Base-by-base conservation (phyloP, 2,888 invertebrate genomes). In the Danaus chrysippus region DNA sequence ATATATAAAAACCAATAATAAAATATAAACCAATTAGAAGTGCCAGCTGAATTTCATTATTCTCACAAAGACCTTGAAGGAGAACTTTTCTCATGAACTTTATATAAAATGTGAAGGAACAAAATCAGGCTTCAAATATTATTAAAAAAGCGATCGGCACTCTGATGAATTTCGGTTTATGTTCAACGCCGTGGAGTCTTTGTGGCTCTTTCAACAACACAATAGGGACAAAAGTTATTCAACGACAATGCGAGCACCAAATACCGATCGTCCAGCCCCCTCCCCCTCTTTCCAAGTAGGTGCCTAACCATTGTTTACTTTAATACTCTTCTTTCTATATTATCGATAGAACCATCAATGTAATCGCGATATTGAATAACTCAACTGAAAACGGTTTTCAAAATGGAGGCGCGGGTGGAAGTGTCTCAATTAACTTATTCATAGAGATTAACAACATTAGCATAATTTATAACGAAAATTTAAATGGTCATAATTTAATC, bases 211-310 rank as follows among this genome's bases (percentile, higher is more conserved):
- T 86, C 86, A 84, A 83, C 84, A 72, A 86, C 87, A 91, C 90
- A 91, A 91, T 91, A 87, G 91, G 91, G 88, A 91, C 91, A 91
- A 91, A 91, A 91, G 91, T 91, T 91, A 90, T 89, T 88, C 89
- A 85, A 86, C 89, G 87, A 91, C 91, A 91, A 90, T 91, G 87
- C 90, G 88, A 87, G 85, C 88, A 87, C 91, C 90, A 88, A 91
- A 91, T 91, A 91, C 91, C 91, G 90, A 91, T 90, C 91, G 88
- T 81, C 84, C 76, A 73, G 69, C 76, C 83, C 82, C 82, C 79
- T 75, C 72, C 73, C 78, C 76, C 78, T 79, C 71, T 58, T 78
- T 71, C 72, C 75, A 73, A 71, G 78, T 75, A 78, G 77, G 78
- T 78, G 79, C 81, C 83, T 83, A 83, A 81, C 86, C 84, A 86